These are phyloP conservation scores for Numida meleagris DNA, from an alignment of 2,113 vertebrate species.

Conservation along the genomic window DNA sequence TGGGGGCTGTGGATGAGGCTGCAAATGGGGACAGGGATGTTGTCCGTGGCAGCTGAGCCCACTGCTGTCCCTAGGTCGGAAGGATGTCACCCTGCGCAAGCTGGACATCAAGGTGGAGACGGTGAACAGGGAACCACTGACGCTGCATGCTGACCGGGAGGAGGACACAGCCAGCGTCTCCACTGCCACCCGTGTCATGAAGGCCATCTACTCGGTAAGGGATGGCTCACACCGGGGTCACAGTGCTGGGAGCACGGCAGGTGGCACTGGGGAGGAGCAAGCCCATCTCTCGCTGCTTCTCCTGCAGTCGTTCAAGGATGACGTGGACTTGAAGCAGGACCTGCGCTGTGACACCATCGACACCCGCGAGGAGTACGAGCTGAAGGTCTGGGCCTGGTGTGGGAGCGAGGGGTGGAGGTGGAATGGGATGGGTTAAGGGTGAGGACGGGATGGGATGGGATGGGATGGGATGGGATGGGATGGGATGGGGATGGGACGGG, in stretches of 20 bases:
- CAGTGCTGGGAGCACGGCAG: background rate
- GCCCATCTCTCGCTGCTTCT: rapidly evolving
- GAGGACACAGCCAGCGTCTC: constrained; percentile 90
- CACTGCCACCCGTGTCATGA: constrained; percentile 94
- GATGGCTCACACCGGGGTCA: rapidly evolving
- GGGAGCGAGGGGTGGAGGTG: background rate
- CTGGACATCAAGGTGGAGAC: constrained; percentile 97
- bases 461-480: no score
- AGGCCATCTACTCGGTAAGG: constrained; percentile 93
- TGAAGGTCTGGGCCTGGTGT: constrained; percentile 80
- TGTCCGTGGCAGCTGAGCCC: background rate
- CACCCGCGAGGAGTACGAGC: constrained; percentile 93
- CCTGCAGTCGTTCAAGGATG: constrained; percentile 91
- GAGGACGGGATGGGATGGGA: background rate
- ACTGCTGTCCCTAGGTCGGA: constrained; percentile 79
- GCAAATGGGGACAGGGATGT: rapidly evolving
- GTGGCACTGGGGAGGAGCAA: background rate
- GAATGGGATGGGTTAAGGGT: background rate
- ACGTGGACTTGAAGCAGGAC: constrained; percentile 94
- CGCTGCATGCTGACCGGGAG: constrained; percentile 81
- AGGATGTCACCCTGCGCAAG: constrained; percentile 92
- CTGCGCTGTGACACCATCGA: constrained; percentile 90
- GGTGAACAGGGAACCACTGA: constrained; percentile 92
- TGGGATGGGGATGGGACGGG: no score
- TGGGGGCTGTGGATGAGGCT: no score